Conservation (phyloP, 2,888 invertebrate species). For the Thymelicus acteon region DNA sequence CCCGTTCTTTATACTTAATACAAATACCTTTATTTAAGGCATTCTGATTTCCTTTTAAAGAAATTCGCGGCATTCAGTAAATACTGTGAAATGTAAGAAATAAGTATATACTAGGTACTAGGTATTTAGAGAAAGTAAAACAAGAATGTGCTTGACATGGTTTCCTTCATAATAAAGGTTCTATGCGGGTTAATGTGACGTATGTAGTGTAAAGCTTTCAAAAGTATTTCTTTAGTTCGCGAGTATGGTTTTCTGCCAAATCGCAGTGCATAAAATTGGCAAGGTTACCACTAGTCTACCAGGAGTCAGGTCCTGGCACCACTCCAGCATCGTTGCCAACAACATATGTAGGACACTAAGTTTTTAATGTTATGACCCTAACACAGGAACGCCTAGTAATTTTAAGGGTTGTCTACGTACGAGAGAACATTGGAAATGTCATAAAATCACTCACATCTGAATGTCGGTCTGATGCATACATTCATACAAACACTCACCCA, state of each 20-base stretch:
- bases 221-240: not conserved
- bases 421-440: too few species aligned
- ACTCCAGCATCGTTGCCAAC: slow-evolving; percentile 64
- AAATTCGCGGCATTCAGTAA: slow-evolving; percentile 31
- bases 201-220: slow-evolving; percentile 23
- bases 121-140: slow-evolving; percentile 25
- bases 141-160: slow-evolving; percentile 30
- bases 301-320: slow-evolving; percentile 63
- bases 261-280: slow-evolving; percentile 41
- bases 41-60: slow-evolving; percentile 35
- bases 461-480: too few species aligned
- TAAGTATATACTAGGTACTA: slow-evolving; percentile 7
- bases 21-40: slow-evolving; percentile 36
- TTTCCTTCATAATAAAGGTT: slow-evolving; percentile 31
- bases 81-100: slow-evolving; percentile 23
- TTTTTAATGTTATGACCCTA: slow-evolving; percentile 58
- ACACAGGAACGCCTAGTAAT: slow-evolving; percentile 17
- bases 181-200: slow-evolving; percentile 10
- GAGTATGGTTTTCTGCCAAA: slow-evolving; percentile 29
- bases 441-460: too few species aligned
- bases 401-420: too few species aligned
- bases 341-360: slow-evolving; percentile 67
- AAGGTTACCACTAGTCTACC: slow-evolving; percentile 43
- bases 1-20: slow-evolving; percentile 47
- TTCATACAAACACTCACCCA: too few species aligned